Evolutionary conservation across 2,113 vertebrate genomes (phyloP).

Genomic region (Xenopus borealis): DNA sequence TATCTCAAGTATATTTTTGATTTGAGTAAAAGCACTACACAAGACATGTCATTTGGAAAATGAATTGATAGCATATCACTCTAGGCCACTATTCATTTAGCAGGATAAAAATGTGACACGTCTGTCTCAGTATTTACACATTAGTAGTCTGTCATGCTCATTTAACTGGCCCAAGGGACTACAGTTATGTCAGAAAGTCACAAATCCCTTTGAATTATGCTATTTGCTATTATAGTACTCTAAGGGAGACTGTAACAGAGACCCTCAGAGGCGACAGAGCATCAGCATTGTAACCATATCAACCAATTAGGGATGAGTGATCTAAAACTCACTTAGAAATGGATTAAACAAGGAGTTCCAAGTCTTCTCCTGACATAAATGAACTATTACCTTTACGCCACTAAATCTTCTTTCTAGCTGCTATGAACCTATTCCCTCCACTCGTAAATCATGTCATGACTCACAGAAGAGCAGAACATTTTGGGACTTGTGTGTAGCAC

Average conservation of each 20-base stretch:
- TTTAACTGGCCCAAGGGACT: background rate
- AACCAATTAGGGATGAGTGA: slow-evolving; percentile 18
- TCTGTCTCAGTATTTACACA: background rate
- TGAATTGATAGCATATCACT: too few species aligned
- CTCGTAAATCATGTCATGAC: slow-evolving; percentile 13
- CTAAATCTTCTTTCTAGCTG: background rate
- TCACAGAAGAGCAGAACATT: background rate
- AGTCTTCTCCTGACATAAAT: slow-evolving; percentile 16
- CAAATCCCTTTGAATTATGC: slow-evolving; percentile 3
- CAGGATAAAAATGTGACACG: background rate
- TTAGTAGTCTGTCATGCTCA: background rate
- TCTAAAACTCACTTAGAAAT: slow-evolving; percentile 25
- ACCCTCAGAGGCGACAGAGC: slow-evolving; percentile 1
- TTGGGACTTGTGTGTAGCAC: background rate
- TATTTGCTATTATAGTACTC: slow-evolving; percentile 4
- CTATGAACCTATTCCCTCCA: background rate
- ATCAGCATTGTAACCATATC: background rate
- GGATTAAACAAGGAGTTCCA: slow-evolving; percentile 21
- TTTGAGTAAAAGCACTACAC: too few species aligned
- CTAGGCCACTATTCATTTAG: background rate
- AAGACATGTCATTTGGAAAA: too few species aligned
- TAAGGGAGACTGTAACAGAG: background rate
- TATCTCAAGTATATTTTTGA: too few species aligned
- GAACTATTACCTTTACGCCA: slow-evolving; percentile 19
- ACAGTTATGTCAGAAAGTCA: background rate